Conservation (phyloP, 2,888 invertebrate species). For the Eutolmus rufibarbis region DNA sequence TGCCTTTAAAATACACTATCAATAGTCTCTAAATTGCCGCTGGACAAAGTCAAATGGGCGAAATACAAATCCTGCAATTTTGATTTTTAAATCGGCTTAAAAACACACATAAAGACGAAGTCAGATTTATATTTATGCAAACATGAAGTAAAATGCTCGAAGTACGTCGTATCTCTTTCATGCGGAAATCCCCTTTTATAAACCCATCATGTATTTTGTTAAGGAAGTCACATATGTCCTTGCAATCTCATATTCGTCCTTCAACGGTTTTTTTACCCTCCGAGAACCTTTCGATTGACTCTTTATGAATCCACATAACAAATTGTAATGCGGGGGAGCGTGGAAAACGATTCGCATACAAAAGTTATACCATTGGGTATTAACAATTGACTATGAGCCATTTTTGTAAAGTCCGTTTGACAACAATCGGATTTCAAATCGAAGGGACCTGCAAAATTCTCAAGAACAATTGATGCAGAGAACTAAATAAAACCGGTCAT, state of each 20-base stretch:
- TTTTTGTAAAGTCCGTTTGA: slow-evolving; percentile 1
- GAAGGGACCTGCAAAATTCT: background rate
- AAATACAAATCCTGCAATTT: background rate
- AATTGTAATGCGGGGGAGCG: background rate
- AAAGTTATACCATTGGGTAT: background rate
- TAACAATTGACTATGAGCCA: slow-evolving; percentile 1
- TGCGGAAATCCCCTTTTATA: background rate
- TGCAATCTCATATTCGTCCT: slow-evolving; percentile 15
- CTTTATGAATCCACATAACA: background rate
- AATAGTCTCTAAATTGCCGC: background rate
- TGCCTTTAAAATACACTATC: background rate
- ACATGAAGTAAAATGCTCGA: background rate
- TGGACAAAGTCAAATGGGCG: background rate
- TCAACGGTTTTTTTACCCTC: background rate
- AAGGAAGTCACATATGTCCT: slow-evolving; percentile 16
- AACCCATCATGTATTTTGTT: slow-evolving; percentile 16
- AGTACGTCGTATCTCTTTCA: background rate
- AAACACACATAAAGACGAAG: background rate
- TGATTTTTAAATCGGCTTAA: slow-evolving; percentile 23
- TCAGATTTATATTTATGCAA: slow-evolving; percentile 20
- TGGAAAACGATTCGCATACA: background rate
- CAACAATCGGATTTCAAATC: slow-evolving; percentile 11
- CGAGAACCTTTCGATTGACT: background rate
- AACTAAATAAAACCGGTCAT: background rate
- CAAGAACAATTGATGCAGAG: background rate